Percentiles rank a stretch among this genome's conserved stretches.
phyloP scores from a whole-genome alignment of 1,140 invertebrate species.

The Sycophila sp. region DNA sequence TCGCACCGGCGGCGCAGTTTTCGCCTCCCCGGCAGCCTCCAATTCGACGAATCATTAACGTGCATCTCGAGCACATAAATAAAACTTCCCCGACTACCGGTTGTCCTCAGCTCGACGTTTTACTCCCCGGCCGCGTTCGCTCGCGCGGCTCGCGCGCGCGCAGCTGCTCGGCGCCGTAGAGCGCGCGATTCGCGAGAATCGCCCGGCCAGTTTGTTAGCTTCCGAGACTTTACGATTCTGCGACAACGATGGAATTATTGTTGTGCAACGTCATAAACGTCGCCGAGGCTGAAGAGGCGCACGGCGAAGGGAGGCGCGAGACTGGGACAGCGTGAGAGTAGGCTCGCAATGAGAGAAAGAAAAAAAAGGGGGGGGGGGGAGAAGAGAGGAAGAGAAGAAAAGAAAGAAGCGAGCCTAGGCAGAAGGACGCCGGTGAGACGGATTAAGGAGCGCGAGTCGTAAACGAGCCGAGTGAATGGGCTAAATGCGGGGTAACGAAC shows the following conservation, averaged over 20 bases:
- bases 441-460: too few species aligned
- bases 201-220: slow-evolving; percentile 50
- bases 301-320: slow-evolving; percentile 26
- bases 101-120: slow-evolving; percentile 32
- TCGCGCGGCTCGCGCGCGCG: not conserved
- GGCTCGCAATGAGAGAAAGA: too few species aligned
- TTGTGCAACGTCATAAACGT: slow-evolving; percentile 59
- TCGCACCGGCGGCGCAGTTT: slow-evolving; percentile 3
- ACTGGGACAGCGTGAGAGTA: too few species aligned
- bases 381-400: too few species aligned
- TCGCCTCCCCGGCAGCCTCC: slow-evolving; percentile 2
- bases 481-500: too few species aligned
- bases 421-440: too few species aligned
- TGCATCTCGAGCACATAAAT: slow-evolving; percentile 37
- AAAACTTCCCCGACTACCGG: slow-evolving; percentile 40
- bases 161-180: not conserved
- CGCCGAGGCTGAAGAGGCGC: slow-evolving; percentile 35
- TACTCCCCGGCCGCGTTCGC: slow-evolving; percentile 3
- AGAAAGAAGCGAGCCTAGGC: too few species aligned
- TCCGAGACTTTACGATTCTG: slow-evolving; percentile 53
- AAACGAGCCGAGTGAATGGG: too few species aligned
- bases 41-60: slow-evolving; percentile 34
- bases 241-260: slow-evolving; percentile 61
- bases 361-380: too few species aligned
- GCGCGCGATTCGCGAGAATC: not conserved